phyloP scores from a whole-genome alignment of 2,797 vertebrate genomes.

The Urocyon cinereoargenteus region DNA sequence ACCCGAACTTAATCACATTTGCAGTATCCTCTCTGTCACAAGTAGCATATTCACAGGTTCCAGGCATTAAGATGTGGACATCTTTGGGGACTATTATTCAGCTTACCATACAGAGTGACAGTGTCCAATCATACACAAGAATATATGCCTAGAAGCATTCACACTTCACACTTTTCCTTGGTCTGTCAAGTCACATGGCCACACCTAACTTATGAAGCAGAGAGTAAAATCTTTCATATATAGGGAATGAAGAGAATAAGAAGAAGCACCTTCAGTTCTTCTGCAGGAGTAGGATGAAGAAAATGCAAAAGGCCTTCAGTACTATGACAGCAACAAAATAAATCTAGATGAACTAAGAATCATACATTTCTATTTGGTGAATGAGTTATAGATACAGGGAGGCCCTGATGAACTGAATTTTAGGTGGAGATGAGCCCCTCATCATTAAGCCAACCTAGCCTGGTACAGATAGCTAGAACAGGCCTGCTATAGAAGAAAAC shows the following conservation, averaged over 20 bases:
- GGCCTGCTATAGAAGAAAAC: neutral
- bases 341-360: neutral
- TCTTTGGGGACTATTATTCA: neutral
- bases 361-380: neutral
- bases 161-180: neutral
- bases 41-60: neutral
- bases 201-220: neutral
- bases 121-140: neutral
- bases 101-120: neutral
- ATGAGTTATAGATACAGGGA: neutral
- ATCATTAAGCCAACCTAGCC: neutral
- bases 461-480: neutral
- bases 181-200: neutral
- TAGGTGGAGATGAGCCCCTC: neutral
- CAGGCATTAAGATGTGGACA: neutral
- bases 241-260: neutral
- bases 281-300: neutral
- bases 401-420: neutral
- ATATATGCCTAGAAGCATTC: neutral
- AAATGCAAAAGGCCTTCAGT: neutral
- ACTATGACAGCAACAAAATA: neutral
- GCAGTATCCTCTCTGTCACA: neutral
- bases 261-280: neutral
- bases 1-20: neutral
- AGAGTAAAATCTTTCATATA: neutral